Percentiles rank a stretch among this genome's conserved stretches.
Conservation (phyloP, 2,113 vertebrate genomes). For the Equus quagga region DNA sequence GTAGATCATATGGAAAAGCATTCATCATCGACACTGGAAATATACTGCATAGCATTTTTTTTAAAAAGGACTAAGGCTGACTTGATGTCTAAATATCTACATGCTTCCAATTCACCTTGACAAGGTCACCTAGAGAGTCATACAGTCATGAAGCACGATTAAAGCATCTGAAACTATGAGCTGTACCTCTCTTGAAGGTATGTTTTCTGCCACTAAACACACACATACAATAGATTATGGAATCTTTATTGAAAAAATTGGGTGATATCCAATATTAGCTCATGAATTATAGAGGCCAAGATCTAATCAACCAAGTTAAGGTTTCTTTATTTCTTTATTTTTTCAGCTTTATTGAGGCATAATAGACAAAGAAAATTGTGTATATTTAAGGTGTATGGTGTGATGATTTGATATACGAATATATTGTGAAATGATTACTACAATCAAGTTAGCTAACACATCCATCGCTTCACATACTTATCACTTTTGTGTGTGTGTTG, state of each 20-base stretch:
- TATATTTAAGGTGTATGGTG: neutral
- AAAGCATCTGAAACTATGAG: conserved; percentile 3
- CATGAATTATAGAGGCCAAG: neutral
- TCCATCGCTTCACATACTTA: neutral
- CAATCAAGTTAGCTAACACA: neutral
- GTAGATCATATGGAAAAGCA: conserved; percentile 37
- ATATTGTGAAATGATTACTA: conserved; percentile 35
- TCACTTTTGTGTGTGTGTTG: neutral
- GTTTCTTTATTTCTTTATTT: neutral
- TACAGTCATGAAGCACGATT: neutral
- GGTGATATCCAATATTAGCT: neutral
- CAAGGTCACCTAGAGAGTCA: conserved; percentile 52
- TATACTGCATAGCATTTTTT: neutral
- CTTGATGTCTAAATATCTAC: neutral
- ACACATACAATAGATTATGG: neutral
- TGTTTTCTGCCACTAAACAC: neutral
- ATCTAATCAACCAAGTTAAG: neutral
- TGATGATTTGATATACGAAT: neutral
- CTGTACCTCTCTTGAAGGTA: neutral
- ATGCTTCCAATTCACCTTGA: conserved; percentile 38
- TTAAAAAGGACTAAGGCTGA: neutral
- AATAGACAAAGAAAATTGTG: neutral
- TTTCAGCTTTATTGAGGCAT: neutral
- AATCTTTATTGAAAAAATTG: conserved; percentile 3
- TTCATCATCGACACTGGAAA: conserved; percentile 21